Evolutionary conservation across 1,140 invertebrate genomes (phyloP).

Genomic region (Rhagoletis zephyria): DNA sequence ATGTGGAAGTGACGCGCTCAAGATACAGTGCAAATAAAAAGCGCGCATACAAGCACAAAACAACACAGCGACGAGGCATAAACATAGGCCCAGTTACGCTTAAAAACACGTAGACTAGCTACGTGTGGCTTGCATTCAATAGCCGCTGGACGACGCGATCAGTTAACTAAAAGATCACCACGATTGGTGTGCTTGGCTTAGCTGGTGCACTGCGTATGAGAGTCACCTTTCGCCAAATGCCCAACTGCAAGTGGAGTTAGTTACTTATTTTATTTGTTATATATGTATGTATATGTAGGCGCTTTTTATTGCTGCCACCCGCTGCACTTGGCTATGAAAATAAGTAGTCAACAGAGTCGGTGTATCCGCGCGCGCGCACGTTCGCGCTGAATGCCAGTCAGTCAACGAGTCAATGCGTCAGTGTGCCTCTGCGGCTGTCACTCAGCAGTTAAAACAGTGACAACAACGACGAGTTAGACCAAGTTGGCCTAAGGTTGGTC

Average conservation of each 20-base stretch:
- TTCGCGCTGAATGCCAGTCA: neutral
- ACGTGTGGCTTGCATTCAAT: slow-evolving; percentile 9
- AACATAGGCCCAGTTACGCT: slow-evolving; percentile 41
- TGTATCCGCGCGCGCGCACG: neutral
- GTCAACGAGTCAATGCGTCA: slow-evolving; percentile 9
- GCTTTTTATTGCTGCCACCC: neutral
- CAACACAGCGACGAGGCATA: neutral
- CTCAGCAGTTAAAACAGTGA: neutral
- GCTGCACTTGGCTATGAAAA: neutral
- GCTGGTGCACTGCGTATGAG: neutral
- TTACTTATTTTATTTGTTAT: slow-evolving; percentile 29
- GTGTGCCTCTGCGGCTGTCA: slow-evolving; percentile 23
- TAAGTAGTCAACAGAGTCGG: neutral
- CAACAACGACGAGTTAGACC: slow-evolving; percentile 2
- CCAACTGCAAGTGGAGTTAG: slow-evolving; percentile 28
- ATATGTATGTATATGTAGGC: too few species aligned
- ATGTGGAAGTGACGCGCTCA: neutral
- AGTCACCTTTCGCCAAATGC: slow-evolving; percentile 37
- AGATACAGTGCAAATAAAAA: slow-evolving; percentile 8
- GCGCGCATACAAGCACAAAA: neutral
- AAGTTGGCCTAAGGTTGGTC: slow-evolving; percentile 1
- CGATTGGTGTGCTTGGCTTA: neutral
- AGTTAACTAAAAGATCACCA: slow-evolving; percentile 15
- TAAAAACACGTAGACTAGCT: slow-evolving; percentile 10
- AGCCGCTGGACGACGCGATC: neutral